A percentile compares a stretch with the other conserved stretches of the same genome.
Evolutionary conservation across 2,888 invertebrate species (phyloP).

Genomic region (Lycocerus yunnanus): DNA sequence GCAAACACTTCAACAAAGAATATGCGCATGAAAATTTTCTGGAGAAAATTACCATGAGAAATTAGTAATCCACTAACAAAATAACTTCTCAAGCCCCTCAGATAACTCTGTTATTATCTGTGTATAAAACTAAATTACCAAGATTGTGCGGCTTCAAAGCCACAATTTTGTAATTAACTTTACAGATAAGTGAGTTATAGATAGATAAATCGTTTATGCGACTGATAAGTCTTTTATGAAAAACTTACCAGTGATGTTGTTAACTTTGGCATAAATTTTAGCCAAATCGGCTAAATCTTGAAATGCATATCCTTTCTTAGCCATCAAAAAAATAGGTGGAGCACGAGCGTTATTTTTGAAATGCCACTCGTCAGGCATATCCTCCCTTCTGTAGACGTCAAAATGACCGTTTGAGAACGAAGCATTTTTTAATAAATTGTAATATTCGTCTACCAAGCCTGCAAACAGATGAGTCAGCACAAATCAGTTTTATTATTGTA

Average conservation of each 20-base stretch:
- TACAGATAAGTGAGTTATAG: too few species aligned
- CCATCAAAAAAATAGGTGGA: conserved; percentile 65
- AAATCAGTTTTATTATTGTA: background rate
- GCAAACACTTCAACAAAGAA: too few species aligned
- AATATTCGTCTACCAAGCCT: conserved; percentile 59
- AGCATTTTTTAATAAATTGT: conserved; percentile 55
- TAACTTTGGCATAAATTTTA: conserved; percentile 52
- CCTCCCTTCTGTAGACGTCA: conserved; percentile 63
- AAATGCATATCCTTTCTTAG: conserved; percentile 66
- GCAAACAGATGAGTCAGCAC: background rate
- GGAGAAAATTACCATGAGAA: too few species aligned
- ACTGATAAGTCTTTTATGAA: too few species aligned
- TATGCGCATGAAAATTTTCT: too few species aligned
- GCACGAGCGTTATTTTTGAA: conserved; percentile 64
- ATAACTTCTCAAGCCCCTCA: too few species aligned
- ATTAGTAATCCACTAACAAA: too few species aligned
- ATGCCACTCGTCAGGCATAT: conserved; percentile 66
- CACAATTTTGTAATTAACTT: too few species aligned
- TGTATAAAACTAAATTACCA: too few species aligned
- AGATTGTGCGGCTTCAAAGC: too few species aligned
- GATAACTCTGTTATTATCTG: too few species aligned
- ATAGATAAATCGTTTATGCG: too few species aligned
- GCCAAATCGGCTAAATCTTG: conserved; percentile 58
- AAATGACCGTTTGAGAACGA: conserved; percentile 56
- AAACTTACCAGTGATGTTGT: conserved; percentile 56